Base-by-base conservation (phyloP, 2,797 vertebrate genomes). In the Phaenicophaeus curvirostris region DNA sequence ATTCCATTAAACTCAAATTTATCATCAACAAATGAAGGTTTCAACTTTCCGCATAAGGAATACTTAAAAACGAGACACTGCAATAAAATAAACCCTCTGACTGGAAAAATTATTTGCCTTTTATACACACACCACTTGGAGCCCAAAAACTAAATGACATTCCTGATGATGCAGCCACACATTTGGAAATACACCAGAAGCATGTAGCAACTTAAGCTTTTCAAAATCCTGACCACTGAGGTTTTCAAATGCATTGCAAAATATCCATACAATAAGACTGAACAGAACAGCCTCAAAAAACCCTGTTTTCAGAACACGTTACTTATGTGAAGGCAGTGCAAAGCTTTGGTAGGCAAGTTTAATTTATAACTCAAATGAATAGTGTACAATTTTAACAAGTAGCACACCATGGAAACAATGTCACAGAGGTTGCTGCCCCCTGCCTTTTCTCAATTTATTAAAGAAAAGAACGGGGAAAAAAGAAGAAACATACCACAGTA, bases 401-500 rank as follows among this genome's bases (percentile, higher is more conserved):
- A 31, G 13, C 27, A 76, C 25, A 59, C 31, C 33, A n/a, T 2
- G 6, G 25, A 80, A 82, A 62, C 30, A 59, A 62, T 3, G 1
- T 44, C 42, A 78, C 16, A 62, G 65, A 75, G 28, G 41, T 16
- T 46, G 46, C 20, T 44, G 24, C 63, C 66, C 39, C 15, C 51
- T 55, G 31, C 3, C 42, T 48, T 71, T 30, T 54, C 31, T 44
- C 59, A 57, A 63, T 85, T 58, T 37, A 51, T 31, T 8, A 41
- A 31, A 27, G n/a, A 42, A 51, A 14, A 39, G 33, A n/a, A 30
- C 10, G 23, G 15, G 12, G 6, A 13, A 21, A 23, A 2, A 53
- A 9, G 11, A 73, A 5, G 1, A 86, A 90, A 97, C 98, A 93
- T 98, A 99, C 99, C 98, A 99, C 99, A 75, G 99, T 99, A 83